phyloP scores from a whole-genome alignment of 2,797 vertebrate species.

The Sebastes cheni region DNA sequence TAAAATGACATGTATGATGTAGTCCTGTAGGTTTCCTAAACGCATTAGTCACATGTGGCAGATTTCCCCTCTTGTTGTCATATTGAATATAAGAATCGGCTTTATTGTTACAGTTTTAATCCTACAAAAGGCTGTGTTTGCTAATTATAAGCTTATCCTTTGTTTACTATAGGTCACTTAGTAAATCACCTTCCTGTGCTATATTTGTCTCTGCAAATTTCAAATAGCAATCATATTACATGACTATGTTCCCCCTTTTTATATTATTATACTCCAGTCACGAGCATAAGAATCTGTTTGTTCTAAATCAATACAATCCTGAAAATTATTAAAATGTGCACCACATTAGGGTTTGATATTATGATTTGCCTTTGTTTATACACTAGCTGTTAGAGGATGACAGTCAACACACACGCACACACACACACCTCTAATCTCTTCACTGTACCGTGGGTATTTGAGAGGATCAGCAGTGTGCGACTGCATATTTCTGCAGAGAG shows the following conservation, averaged over 20 bases:
- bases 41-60: background rate
- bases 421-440: slow-evolving; percentile 64
- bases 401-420: slow-evolving; percentile 39
- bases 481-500: slow-evolving; percentile 77
- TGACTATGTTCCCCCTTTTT: background rate
- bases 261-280: background rate
- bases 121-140: slow-evolving; percentile 25
- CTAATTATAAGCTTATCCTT: slow-evolving; percentile 16
- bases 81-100: slow-evolving; percentile 13
- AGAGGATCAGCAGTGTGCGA: slow-evolving; percentile 75
- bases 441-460: slow-evolving; percentile 72
- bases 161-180: slow-evolving; percentile 19
- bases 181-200: background rate
- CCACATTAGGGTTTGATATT: slow-evolving; percentile 25
- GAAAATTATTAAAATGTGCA: slow-evolving; percentile 22
- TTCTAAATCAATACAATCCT: slow-evolving; percentile 3
- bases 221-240: background rate
- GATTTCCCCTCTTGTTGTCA: background rate
- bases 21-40: background rate
- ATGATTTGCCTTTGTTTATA: slow-evolving; percentile 66
- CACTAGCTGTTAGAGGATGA: slow-evolving; percentile 53
- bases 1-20: slow-evolving; percentile 14
- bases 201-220: slow-evolving; percentile 12
- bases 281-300: background rate
- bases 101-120: slow-evolving; percentile 27